Conservation (phyloP, 2,113 vertebrate species). For the Gymnocephalus cernua region DNA sequence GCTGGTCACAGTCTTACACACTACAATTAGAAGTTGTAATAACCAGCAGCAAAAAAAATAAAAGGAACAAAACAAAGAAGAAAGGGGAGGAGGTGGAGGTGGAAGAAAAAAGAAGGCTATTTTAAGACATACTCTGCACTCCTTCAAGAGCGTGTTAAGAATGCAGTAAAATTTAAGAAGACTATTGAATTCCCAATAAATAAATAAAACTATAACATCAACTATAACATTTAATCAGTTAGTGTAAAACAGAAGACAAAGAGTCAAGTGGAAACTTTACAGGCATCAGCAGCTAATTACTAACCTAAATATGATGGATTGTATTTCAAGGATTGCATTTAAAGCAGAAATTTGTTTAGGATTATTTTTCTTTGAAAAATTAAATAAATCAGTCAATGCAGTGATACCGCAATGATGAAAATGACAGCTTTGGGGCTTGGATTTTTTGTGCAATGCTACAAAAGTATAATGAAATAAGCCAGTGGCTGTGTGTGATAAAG, state of each 20-base stretch:
- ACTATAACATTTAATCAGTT: constrained; percentile 44
- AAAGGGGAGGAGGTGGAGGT: constrained; percentile 27
- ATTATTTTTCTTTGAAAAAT: background rate
- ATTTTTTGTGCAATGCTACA: background rate
- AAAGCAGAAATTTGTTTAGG: background rate
- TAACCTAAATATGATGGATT: background rate
- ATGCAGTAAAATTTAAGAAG: constrained; percentile 39
- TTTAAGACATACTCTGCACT: constrained; percentile 57
- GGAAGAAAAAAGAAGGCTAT: constrained; percentile 47
- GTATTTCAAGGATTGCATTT: background rate
- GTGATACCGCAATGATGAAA: constrained; percentile 9
- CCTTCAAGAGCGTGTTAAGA: constrained; percentile 58
- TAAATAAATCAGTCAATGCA: background rate
- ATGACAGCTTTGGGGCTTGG: background rate
- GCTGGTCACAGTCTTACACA: constrained; percentile 29
- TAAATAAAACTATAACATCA: constrained; percentile 47
- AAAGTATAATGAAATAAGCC: constrained; percentile 8
- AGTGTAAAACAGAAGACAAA: constrained; percentile 14
- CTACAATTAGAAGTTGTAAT: constrained; percentile 15
- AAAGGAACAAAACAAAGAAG: constrained; percentile 36
- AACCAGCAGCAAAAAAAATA: constrained; percentile 12
- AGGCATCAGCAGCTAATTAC: background rate
- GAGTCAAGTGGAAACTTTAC: background rate
- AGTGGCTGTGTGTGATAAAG: background rate
- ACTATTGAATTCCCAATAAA: constrained; percentile 51